Evolutionary conservation across 1,140 invertebrate species (phyloP), one percentile per base, ranked within the genome.

Genomic region (Parasteatoda tepidariorum): DNA sequence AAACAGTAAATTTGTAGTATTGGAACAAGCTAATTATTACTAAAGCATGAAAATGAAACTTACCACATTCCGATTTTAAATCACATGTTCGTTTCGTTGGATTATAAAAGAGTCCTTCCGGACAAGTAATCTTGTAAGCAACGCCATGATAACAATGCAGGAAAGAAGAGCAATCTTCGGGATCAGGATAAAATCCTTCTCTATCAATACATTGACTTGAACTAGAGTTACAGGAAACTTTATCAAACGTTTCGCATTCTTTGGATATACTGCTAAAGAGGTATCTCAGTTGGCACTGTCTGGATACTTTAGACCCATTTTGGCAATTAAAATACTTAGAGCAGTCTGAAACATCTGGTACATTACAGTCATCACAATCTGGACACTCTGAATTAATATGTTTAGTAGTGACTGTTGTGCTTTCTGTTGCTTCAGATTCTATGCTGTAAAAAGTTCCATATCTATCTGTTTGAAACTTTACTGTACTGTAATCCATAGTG

Each of bases 61-160:
- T 62, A 75, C 73, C 57, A 41, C 73, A 75, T 2, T 61, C 28
- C 2, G 11, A 26, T 18, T 48, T 30, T 26, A 26, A 38, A 41
- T 62, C 73, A 41, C 73, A 75, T 15, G 33, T 62, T 41, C 73
- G 55, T 38, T 61, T 75, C 1, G 55, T 22, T 9, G 54, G 73
- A 62, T 75, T 75, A 13, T 75, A 75, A 1, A 22, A 38, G 0
- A 75, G 22, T 9, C 57, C 73, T 38, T 18, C 11, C 1, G 73
- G 22, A 6, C 73, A 75, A 2, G 22, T n/a, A 11, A 38, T 61
- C 15, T 24, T 28, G 57, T 61, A 75, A 6, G 57, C 0, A 15
- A 41, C 48, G 2, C 83, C 57, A n/a, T 79, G 34, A 22, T 78
- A 59, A 41, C 41, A 66, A 11, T 66, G 28, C n/a, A 73, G 30